Conservation (phyloP, 2,797 vertebrate genomes). For the Liparis tanakae region DNA sequence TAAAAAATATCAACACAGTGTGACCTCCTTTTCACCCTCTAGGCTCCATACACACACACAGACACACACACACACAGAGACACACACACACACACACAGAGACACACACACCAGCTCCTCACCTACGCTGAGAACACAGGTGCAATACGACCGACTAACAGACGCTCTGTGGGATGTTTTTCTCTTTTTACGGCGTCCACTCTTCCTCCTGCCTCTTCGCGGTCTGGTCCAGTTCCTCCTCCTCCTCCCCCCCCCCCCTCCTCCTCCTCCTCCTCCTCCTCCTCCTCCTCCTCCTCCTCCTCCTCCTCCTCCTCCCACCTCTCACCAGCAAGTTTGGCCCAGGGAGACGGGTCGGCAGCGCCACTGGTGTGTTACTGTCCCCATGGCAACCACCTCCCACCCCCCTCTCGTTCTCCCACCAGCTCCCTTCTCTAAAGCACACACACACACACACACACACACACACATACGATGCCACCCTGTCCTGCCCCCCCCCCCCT, state of each 20-base stretch:
- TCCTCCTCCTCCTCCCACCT: slow-evolving; percentile 46
- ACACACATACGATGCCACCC: too few species aligned
- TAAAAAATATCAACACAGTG: slow-evolving; percentile 32
- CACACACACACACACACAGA: too few species aligned
- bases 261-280: too few species aligned
- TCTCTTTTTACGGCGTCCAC: slow-evolving; percentile 36
- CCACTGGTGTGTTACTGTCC: slow-evolving; percentile 89
- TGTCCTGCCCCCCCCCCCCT: too few species aligned
- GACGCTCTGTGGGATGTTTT: slow-evolving; percentile 28
- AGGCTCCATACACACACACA: slow-evolving; percentile 1
- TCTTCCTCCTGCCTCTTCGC: too few species aligned
- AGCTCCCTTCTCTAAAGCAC: slow-evolving; percentile 71
- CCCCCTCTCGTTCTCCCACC: slow-evolving; percentile 52
- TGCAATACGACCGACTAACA: slow-evolving; percentile 20
- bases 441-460: slow-evolving; percentile 51
- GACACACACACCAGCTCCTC: slow-evolving; percentile 4
- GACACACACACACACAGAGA: slow-evolving; percentile 7
- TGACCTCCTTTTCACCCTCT: slow-evolving; percentile 53
- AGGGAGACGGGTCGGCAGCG: slow-evolving; percentile 85
- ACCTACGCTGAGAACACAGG: slow-evolving; percentile 34
- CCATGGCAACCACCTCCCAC: slow-evolving; percentile 85
- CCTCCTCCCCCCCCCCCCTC: too few species aligned
- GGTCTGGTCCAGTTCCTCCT: too few species aligned
- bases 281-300: slow-evolving; percentile 38
- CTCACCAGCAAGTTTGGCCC: slow-evolving; percentile 82